phyloP scores from a whole-genome alignment of 1,140 invertebrate species.

The Planococcus citri region DNA sequence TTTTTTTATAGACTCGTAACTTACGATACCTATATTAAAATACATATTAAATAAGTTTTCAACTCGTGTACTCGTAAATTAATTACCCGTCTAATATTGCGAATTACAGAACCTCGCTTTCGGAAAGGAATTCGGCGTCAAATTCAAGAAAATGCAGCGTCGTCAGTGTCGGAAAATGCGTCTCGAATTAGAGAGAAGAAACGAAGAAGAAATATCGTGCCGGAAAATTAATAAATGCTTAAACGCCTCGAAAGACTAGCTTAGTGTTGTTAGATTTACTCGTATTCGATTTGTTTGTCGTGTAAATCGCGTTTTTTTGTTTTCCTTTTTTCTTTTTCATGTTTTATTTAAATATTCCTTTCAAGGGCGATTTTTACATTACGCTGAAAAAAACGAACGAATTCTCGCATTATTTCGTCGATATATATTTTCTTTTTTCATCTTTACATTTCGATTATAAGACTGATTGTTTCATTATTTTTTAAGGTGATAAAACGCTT shows the following conservation, averaged over 20 bases:
- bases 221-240: not conserved
- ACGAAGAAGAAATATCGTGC: too few relatives aligned
- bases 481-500: not conserved
- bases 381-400: not conserved
- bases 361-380: not conserved
- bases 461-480: conserved; percentile 11
- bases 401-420: conserved; percentile 5
- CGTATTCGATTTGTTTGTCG: too few relatives aligned
- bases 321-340: too few relatives aligned
- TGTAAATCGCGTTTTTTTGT: too few relatives aligned
- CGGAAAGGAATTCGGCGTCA: not conserved
- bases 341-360: not conserved
- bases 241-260: not conserved
- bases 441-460: not conserved
- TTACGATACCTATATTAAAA: too few relatives aligned
- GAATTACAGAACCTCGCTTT: not conserved
- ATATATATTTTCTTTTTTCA: not conserved
- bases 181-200: not conserved
- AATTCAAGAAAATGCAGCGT: not conserved
- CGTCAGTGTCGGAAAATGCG: not conserved
- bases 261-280: too few relatives aligned
- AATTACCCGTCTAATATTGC: not conserved
- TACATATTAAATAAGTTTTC: too few relatives aligned
- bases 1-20: too few relatives aligned
- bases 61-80: too few relatives aligned